Evolutionary conservation across 1,140 invertebrate species (phyloP), one percentile per base, ranked within the genome.

Genomic region (Cydia splendana): DNA sequence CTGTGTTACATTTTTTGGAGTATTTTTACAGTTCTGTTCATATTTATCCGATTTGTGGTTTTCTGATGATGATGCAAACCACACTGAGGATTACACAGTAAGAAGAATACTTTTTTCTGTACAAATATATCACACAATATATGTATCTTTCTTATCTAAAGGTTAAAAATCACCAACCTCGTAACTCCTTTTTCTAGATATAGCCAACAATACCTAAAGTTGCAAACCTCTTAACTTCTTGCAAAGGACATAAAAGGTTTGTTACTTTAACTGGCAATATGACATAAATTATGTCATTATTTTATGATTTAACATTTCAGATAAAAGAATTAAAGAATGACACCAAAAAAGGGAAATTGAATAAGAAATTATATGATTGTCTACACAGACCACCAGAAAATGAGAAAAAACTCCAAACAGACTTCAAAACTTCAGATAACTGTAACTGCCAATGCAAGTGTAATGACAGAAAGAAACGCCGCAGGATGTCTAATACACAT

Each of bases 371-470:
- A 65, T 87, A 85, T 83, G 84, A 89, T 10, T 91, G 80, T 75
- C 80, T 93, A 18, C 83, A 84, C 65, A 85, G 80, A 77, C 82
- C 84, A 76, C 88, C 88, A 76, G 74, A 80, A 76, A 91, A 91
- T 88, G 90, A 91, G 51, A 93, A 93, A 77, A 91, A 88, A 84
- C 79, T 82, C n/a, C 91, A 93, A 84, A 87, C 89, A 65, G 71
- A 74, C 13, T 13, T 78, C 62, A 78, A 18, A 15, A 80, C 76
- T 65, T 15, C 74, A n/a, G 86, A 77, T 75, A 79, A 84, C 77
- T 89, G 87, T 76, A 86, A 79, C 73, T 93, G 90, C 67, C 82
- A 85, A 78, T 91, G 91, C 83, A 79, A 75, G 30, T 88, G 85
- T 77, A 84, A 82, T 53, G 78, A 84, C 76, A 84, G 81, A 62